A percentile compares a stretch with the other conserved stretches of the same genome.
These are phyloP conservation scores for Opisthocomus hoazin DNA, from an alignment of 2,113 vertebrate species.

Conservation along the genomic window DNA sequence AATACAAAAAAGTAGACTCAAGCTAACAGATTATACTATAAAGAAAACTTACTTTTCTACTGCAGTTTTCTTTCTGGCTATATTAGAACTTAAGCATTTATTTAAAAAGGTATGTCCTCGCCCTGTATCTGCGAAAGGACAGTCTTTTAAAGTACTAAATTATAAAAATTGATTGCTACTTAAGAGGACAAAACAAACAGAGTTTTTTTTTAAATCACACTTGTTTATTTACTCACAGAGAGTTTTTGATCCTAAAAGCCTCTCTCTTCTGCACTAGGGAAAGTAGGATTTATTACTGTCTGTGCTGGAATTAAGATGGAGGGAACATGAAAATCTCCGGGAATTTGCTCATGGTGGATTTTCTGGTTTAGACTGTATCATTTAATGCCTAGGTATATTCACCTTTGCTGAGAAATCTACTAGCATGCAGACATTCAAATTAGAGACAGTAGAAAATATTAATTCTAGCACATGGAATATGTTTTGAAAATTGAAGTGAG, in stretches of 20 bases:
- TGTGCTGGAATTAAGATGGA: neutral
- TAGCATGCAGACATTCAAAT: neutral
- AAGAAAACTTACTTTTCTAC: neutral
- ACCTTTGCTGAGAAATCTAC: neutral
- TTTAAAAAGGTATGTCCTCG: neutral
- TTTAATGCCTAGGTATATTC: neutral
- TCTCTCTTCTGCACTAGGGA: neutral
- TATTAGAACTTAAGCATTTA: neutral
- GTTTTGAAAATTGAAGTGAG: neutral
- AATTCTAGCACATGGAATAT: neutral
- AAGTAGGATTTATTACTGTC: neutral
- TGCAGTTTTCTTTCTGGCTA: neutral
- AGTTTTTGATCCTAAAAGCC: neutral
- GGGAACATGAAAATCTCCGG: neutral
- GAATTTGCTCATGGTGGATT: neutral
- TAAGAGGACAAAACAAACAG: neutral
- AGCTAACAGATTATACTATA: neutral
- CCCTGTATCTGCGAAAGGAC: neutral
- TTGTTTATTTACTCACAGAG: neutral
- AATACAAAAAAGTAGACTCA: neutral
- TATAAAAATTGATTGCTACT: neutral
- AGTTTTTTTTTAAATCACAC: too few species aligned
- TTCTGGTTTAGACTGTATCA: neutral
- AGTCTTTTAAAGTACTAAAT: neutral
- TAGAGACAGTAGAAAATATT: neutral